Conservation (phyloP, 2,888 invertebrate genomes). For the Buathra laborator region DNA sequence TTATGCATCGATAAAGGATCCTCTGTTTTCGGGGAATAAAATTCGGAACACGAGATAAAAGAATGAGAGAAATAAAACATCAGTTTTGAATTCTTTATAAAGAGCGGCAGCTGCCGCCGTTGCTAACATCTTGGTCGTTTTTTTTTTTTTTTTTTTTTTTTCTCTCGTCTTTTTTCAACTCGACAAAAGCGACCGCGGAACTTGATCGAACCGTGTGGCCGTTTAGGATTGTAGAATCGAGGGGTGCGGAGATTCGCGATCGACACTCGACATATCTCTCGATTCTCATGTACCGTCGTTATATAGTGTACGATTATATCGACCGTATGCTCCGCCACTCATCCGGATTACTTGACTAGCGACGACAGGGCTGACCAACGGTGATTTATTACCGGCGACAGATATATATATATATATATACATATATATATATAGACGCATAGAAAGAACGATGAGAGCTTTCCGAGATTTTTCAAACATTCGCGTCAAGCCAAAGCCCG, state of each 20-base stretch:
- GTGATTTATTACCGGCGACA: constrained; percentile 70
- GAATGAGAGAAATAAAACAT: background rate
- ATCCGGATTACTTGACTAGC: constrained; percentile 59
- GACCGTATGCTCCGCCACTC: constrained; percentile 57
- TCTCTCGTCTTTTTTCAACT: background rate
- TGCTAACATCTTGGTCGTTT: constrained; percentile 11
- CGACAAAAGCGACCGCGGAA: constrained; percentile 6
- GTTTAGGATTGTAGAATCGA: constrained; percentile 13
- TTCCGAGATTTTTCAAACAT: constrained; percentile 31
- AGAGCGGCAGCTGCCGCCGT: background rate
- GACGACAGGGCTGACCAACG: constrained; percentile 62
- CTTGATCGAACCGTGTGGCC: constrained; percentile 30
- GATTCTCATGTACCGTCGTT: constrained; percentile 9
- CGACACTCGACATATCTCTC: constrained; percentile 34
- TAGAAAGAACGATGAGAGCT: constrained; percentile 11
- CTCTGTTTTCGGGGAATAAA: background rate
- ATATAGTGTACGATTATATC: constrained; percentile 33
- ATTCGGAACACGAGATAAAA: background rate
- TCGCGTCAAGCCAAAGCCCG: background rate
- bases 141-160: background rate
- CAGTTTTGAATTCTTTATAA: background rate
- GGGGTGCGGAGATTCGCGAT: constrained; percentile 55
- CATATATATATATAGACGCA: no score
- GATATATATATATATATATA: no score
- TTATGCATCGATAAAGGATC: background rate